These are phyloP conservation scores for Cataglyphis altisquamis DNA, from an alignment of 2,888 invertebrate genomes.

Conservation along the genomic window DNA sequence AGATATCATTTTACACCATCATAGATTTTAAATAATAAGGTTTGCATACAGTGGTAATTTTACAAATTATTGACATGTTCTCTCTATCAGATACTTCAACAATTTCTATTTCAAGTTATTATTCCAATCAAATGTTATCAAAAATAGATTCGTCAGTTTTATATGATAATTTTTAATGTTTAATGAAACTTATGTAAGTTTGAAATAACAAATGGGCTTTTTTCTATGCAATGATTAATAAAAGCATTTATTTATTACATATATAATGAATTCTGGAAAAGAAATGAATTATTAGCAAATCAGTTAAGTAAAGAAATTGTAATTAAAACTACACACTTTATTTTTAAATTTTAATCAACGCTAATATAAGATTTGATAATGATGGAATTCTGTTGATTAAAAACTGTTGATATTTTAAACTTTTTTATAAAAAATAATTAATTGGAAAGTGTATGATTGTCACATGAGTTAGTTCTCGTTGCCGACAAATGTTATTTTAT, in stretches of 20 bases:
- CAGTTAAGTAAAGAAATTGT: neutral
- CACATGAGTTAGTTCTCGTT: neutral
- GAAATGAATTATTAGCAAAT: neutral
- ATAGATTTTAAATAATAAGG: slow-evolving; percentile 6
- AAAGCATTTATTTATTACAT: neutral
- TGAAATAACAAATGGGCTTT: neutral
- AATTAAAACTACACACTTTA: neutral
- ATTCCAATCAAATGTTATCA: neutral
- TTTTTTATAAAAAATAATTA: neutral
- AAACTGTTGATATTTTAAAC: neutral
- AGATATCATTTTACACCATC: neutral
- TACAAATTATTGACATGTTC: neutral
- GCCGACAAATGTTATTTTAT: slow-evolving; percentile 44
- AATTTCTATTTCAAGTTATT: neutral
- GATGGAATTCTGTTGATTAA: neutral
- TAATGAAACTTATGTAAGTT: neutral
- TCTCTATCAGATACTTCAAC: slow-evolving; percentile 1
- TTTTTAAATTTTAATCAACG: neutral
- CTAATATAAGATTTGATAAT: neutral
- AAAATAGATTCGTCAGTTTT: neutral
- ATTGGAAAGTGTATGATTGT: neutral
- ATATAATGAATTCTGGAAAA: neutral
- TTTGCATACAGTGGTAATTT: neutral
- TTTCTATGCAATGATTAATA: neutral
- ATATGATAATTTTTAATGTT: neutral